Evolutionary conservation across 2,113 vertebrate species (phyloP), one percentile per base, ranked within the genome.

Genomic region (Columba livia): DNA sequence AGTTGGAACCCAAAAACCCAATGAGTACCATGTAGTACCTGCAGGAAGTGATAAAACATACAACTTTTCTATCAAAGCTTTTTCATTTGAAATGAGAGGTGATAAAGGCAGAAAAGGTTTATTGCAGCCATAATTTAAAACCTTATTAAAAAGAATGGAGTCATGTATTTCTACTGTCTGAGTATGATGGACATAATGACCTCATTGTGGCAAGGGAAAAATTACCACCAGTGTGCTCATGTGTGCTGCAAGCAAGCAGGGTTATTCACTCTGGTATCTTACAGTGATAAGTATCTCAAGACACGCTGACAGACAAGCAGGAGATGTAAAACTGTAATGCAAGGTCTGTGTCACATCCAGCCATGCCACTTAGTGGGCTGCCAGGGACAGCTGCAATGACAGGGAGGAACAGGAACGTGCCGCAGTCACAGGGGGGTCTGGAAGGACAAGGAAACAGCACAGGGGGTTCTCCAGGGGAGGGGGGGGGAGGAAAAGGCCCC

Each of bases 301-400:
- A 86, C 54, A 77, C 2, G 3, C 50, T 24, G 71, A 66, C 36
- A 85, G 75, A 70, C 42, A 86, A 85, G 56, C 48, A 51, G n/a
- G 44, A 88, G 42, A 71, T 18, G 38, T 58, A 47, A 81, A 78
- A 80, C 44, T 34, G 40, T 36, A 32, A 34, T 28, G 34, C 61
- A 79, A 53, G 58, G 5, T 21, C 56, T 23, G 47, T 71, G 83
- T 64, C 69, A 78, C 42, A 21, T 65, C 29, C 75, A 66, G 31
- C 54, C 51, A 29, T 78, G 58, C 19, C 0, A 0, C 75, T 48
- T 62, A 13, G 4, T 7, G 62, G 58, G 13, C 75, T 88, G 75
- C 34, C 44, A 78, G n/a, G 28, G 20, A 36, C 4, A 73, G 28
- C 23, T 1, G 0, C 0, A 1, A 2, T 2, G 34, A 65, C 38